Conservation (phyloP, 2,797 vertebrate species). For the Leuciscus waleckii region DNA sequence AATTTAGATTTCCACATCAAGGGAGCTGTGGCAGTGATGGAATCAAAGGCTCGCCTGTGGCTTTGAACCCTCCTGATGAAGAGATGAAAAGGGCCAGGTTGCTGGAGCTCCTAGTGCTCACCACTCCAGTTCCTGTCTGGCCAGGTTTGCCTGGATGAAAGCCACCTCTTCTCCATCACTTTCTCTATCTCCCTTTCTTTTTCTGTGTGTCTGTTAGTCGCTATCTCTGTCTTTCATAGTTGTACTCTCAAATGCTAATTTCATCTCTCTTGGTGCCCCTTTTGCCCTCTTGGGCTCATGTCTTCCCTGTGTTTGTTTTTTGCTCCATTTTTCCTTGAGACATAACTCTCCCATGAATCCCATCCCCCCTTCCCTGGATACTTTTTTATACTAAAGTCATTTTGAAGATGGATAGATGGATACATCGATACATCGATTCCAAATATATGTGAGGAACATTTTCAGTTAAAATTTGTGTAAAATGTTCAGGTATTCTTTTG, state of each 20-base stretch:
- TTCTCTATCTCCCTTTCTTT: constrained; percentile 46
- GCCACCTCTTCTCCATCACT: constrained; percentile 56
- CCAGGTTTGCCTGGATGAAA: constrained; percentile 70
- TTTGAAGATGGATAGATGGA: too few species aligned
- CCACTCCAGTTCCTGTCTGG: constrained; percentile 64
- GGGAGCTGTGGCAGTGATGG: constrained; percentile 68
- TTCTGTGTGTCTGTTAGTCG: constrained; percentile 47
- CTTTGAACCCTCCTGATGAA: constrained; percentile 78
- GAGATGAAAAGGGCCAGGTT: constrained; percentile 77
- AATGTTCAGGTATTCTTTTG: background rate
- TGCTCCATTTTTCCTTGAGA: constrained; percentile 3
- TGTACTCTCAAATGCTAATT: constrained; percentile 29
- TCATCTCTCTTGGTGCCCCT: constrained; percentile 25
- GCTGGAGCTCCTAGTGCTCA: constrained; percentile 57
- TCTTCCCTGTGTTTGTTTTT: constrained; percentile 17
- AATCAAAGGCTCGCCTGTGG: constrained; percentile 74
- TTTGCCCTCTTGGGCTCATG: constrained; percentile 22
- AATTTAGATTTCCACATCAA: constrained; percentile 75
- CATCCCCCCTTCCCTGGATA: too few species aligned
- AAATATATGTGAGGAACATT: background rate
- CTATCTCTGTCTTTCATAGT: constrained; percentile 29
- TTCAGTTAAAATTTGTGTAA: background rate
- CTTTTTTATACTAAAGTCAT: too few species aligned
- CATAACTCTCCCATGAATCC: background rate
- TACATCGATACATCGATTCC: background rate